A percentile compares a stretch with the other conserved stretches of the same genome.
Evolutionary conservation across 2,888 invertebrate genomes (phyloP).

Genomic region (Athrips mouffetella): DNA sequence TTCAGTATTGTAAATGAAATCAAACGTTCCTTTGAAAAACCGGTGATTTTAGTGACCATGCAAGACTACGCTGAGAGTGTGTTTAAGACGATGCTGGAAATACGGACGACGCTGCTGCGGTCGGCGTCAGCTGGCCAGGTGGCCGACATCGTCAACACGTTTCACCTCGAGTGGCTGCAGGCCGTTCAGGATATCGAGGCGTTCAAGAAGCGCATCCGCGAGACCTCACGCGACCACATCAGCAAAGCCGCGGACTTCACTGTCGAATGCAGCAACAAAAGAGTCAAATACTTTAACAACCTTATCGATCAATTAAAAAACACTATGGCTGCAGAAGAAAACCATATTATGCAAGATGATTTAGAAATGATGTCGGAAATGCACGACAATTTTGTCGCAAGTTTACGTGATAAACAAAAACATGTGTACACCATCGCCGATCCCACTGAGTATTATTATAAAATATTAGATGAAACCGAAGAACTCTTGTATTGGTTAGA

Average conservation of each 20-base stretch:
- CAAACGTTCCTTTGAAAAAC: constrained; percentile 37
- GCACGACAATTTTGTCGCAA: constrained; percentile 28
- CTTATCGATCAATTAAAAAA: constrained; percentile 20
- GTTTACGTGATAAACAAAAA: constrained; percentile 34
- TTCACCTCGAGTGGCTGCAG: constrained; percentile 40
- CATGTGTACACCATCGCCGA: constrained; percentile 31
- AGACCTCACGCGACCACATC: constrained; percentile 33
- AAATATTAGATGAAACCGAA: constrained; percentile 35
- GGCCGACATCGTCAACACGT: constrained; percentile 29
- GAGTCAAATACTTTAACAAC: constrained; percentile 24
- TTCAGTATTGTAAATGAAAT: constrained; percentile 37
- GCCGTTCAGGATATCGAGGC: constrained; percentile 36
- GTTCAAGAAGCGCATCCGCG: constrained; percentile 31
- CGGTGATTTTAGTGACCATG: constrained; percentile 40
- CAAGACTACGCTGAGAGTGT: constrained; percentile 36
- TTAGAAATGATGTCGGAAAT: constrained; percentile 32
- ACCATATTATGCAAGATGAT: constrained; percentile 26
- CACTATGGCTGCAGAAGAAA: constrained; percentile 26
- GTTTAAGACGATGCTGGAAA: constrained; percentile 27
- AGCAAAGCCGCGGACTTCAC: constrained; percentile 35
- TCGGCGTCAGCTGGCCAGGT: constrained; percentile 21
- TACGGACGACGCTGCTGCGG: constrained; percentile 27
- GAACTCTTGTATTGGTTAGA: constrained; percentile 47
- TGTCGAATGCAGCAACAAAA: constrained; percentile 27
- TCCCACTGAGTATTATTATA: constrained; percentile 31